Evolutionary conservation across 1,140 invertebrate genomes (phyloP), one percentile per base, ranked within the genome.

Genomic region (Microplitis mediator): DNA sequence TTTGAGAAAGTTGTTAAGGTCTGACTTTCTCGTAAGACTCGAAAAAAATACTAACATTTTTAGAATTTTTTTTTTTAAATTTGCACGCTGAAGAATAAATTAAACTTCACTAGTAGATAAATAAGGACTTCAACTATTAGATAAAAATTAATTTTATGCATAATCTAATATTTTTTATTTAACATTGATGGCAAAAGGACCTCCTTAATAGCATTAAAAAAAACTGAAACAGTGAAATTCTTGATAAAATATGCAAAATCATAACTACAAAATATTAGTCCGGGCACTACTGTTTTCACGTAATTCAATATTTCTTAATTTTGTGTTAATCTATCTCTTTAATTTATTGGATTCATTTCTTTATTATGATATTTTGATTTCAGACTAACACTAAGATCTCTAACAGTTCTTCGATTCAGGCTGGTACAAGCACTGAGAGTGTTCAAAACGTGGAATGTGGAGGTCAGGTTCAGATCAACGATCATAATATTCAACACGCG

Each of bases 381-480:
- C 66, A 68, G 66, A 45, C 32, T 39, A 68, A 68, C 66, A 68
- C 66, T 68, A 68, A 68, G 63, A 65, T 50, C 63, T 65, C 63
- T 13, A 65, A 65, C 63, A 14, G 63, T 65, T 36, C 63, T 39
- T 65, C 34, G 39, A 50, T 50, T 65, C 63, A 65, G 39, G 39
- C 63, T 65, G 63, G 35, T 13, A 68, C 50, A 45, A 68, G 66
- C 66, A 61, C 45, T 68, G 32, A 68, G 66, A 68, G 51, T 68
- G 45, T 54, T 68, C 4, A 9, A 51, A 68, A 68, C 4, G 66
- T 32, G 45, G 66, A 68, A 68, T 54, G 39, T 35, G 52, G 36
- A 32, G 23, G 31, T 68, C 66, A 68, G 66, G 45, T 32, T 68
- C 32, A 54, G 52, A 68, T 35, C 45, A 68, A 35, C 34, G 66